Evolutionary conservation across 53 echinoderm and acorn worm species (phyloP).

Genomic region (Paracentrotus lividus): DNA sequence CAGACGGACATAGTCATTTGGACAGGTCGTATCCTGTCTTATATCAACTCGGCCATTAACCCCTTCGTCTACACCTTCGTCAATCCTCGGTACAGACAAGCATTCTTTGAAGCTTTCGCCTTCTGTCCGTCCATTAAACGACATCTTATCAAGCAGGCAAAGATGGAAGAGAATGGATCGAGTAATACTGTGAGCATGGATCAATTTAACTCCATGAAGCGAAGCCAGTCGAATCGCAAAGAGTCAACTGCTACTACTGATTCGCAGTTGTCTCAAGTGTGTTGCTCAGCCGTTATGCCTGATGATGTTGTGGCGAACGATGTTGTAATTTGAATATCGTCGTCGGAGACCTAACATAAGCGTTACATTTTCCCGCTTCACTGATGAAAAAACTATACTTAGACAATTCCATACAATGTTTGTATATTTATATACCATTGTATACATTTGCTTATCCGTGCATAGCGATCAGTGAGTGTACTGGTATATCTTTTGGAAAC

Average conservation of each 20-base stretch:
- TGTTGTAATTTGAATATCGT: neutral
- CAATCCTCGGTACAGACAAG: conserved; percentile 79
- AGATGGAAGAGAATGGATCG: conserved; percentile 16
- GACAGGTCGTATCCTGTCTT: conserved; percentile 82
- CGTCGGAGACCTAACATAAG: neutral
- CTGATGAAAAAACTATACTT: too few relatives aligned
- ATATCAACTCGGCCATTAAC: conserved; percentile 83
- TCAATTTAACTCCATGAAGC: neutral
- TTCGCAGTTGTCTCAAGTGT: neutral
- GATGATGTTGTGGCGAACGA: neutral
- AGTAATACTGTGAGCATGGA: conserved; percentile 20
- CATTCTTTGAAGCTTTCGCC: conserved; percentile 77
- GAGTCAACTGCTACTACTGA: conserved; percentile 40
- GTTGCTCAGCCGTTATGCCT: neutral
- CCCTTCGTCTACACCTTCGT: conserved; percentile 80
- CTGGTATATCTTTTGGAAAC: too few relatives aligned
- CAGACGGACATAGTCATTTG: conserved; percentile 60
- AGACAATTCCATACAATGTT: too few relatives aligned
- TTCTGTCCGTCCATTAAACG: conserved; percentile 59
- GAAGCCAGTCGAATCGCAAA: neutral
- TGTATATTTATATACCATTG: too few relatives aligned
- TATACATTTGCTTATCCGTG: too few relatives aligned
- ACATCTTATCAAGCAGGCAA: conserved; percentile 9
- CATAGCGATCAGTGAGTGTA: too few relatives aligned
- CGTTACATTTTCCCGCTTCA: too few relatives aligned